phyloP scores from a whole-genome alignment of 2,113 vertebrate genomes.

The Lasiurus cinereus region DNA sequence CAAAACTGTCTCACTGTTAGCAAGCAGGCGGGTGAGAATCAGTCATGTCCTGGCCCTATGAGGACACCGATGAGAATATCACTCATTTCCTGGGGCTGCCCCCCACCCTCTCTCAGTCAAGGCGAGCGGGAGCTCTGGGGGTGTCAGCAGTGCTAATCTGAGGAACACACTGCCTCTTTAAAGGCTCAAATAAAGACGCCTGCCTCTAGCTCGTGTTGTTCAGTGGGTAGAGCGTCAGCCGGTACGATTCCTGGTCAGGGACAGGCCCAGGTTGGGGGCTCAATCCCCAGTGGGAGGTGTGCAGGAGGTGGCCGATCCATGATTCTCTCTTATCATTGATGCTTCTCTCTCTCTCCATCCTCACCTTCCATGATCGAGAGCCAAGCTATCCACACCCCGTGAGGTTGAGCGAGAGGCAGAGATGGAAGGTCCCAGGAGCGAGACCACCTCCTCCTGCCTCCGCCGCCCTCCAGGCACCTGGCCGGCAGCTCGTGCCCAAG shows the following conservation, averaged over 20 bases:
- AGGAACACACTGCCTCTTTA: not conserved
- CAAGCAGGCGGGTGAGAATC: not conserved
- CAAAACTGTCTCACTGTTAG: rapidly evolving
- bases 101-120: too few species aligned
- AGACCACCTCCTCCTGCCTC: not conserved
- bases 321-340: too few species aligned
- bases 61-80: rapidly evolving
- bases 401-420: too few species aligned
- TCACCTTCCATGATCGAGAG: not conserved
- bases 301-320: too few species aligned
- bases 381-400: not conserved
- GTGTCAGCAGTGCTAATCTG: rapidly evolving
- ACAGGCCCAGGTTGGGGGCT: too few species aligned
- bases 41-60: not conserved
- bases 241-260: too few species aligned
- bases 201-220: not conserved
- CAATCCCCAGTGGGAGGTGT: too few species aligned
- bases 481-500: too few species aligned
- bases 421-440: too few species aligned
- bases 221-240: too few species aligned
- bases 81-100: not conserved
- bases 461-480: rapidly evolving
- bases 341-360: too few species aligned
- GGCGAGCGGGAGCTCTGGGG: rapidly evolving
- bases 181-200: rapidly evolving